phyloP scores from a whole-genome alignment of 2,888 invertebrate species.

The Eupelmus urozonus region DNA sequence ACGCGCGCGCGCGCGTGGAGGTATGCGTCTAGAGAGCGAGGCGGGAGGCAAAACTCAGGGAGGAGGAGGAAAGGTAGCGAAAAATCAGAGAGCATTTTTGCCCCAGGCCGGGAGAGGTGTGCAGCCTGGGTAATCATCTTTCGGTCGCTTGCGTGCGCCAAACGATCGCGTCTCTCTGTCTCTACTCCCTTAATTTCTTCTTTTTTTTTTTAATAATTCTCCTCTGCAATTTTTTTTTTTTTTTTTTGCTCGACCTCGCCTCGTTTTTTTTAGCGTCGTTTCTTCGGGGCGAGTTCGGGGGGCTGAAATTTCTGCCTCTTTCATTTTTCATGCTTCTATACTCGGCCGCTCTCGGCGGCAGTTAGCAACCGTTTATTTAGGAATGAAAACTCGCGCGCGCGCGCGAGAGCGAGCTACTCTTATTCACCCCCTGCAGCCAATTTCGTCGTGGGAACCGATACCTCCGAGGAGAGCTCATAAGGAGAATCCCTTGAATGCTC shows the following conservation, averaged over 20 bases:
- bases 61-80: conserved; percentile 35
- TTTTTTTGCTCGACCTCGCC: conserved; percentile 17
- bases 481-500: conserved; percentile 50
- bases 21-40: not conserved
- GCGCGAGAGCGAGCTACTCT: conserved; percentile 46
- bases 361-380: conserved; percentile 74
- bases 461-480: conserved; percentile 41
- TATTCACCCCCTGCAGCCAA: conserved; percentile 63
- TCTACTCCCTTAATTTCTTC: conserved; percentile 23
- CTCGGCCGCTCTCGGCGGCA: conserved; percentile 61
- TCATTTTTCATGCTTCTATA: conserved; percentile 68
- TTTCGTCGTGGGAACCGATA: conserved; percentile 71
- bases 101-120: conserved; percentile 14
- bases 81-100: conserved; percentile 49
- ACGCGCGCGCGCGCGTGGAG: conserved; percentile 14
- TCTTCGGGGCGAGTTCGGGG: not conserved
- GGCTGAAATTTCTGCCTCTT: conserved; percentile 60
- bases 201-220: conserved; percentile 2
- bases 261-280: conserved; percentile 8
- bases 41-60: not conserved
- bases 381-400: conserved; percentile 63
- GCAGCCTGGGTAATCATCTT: conserved; percentile 72
- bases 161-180: conserved; percentile 64
- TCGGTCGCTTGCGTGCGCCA: conserved; percentile 72
- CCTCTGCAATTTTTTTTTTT: conserved; percentile 5